Base-by-base conservation (phyloP, 2,888 invertebrate genomes). In the Polymixis lichenea region DNA sequence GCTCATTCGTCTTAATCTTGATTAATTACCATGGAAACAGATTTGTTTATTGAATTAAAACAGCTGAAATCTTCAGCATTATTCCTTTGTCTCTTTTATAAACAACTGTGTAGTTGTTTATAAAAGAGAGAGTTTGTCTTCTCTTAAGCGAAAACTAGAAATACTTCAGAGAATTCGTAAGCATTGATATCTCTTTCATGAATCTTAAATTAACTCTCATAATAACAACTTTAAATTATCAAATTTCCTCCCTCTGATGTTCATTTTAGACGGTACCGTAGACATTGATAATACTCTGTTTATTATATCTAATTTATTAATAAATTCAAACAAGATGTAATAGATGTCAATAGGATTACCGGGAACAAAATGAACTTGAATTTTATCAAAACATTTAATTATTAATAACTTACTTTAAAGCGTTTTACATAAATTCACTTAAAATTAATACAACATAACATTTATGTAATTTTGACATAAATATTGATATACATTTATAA, bases 331-430 rank as follows among this genome's bases (percentile, higher is more conserved):
- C 49, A 32, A 46, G 25, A 25, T 25, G 11, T 58, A 11, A 74
- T 65, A 55, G 32, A 56, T 25, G 22, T 46, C 15, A n/a, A 49
- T 15, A 15, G 3, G n/a, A 55, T 49, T 38, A 28, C 7, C 8
- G 28, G 25, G 22, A 60, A 62, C 1, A 53, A 70, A 80, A 75
- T 68, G 0, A 78, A 74, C 53, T 22, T 15, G 9, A 53, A 60
- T 80, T 73, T 81, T 88, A 89, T 90, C 86, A 89, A 89, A 90
- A 89, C 90, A 89, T 90, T 90, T 86, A 90, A 73, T 85, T 87
- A 80, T 78, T 87, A 71, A 76, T 87, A 83, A 84, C 79, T 85
- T 61, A 81, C 28, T 75, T 83, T 87, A 88, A 88, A 90, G 90
- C 89, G 86, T 88, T 87, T 81, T 86, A 89, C 87, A 90, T 86